Conservation (phyloP, 2,113 vertebrate species). For the Lampris incognitus region DNA sequence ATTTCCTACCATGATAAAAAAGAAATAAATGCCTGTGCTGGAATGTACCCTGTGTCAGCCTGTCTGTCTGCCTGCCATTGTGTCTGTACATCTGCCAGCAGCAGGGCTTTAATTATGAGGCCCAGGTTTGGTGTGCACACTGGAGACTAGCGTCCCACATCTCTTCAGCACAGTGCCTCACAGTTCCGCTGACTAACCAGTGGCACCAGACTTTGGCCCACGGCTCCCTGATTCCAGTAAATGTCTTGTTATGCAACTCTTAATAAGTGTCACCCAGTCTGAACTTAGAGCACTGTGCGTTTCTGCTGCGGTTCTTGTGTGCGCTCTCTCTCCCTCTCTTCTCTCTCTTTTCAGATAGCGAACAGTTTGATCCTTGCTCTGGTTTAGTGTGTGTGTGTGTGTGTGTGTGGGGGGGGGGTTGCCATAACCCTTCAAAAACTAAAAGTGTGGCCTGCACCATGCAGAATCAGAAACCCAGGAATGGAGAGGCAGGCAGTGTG, state of each 20-base stretch:
- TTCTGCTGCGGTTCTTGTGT: slow-evolving; percentile 18
- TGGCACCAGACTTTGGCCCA: slow-evolving; percentile 83
- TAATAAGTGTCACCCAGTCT: slow-evolving; percentile 81
- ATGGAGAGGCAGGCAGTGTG: slow-evolving; percentile 40
- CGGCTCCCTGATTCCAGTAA: slow-evolving; percentile 84
- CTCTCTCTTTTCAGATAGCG: slow-evolving; percentile 29
- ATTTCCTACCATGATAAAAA: slow-evolving; percentile 48
- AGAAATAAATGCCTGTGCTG: slow-evolving; percentile 57
- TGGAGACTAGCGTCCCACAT: slow-evolving; percentile 62
- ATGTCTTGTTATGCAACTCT: slow-evolving; percentile 82
- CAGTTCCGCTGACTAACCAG: slow-evolving; percentile 83
- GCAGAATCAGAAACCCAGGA: slow-evolving; percentile 44
- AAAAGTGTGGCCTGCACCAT: slow-evolving; percentile 49
- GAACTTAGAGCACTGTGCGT: slow-evolving; percentile 62
- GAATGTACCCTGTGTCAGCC: slow-evolving; percentile 68
- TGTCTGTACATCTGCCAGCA: slow-evolving; percentile 75
- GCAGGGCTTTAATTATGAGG: slow-evolving; percentile 80
- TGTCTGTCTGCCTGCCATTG: slow-evolving; percentile 65
- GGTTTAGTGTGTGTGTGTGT: background rate
- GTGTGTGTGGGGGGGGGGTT: background rate
- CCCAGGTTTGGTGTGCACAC: slow-evolving; percentile 68
- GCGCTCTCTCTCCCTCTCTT: slow-evolving; percentile 15
- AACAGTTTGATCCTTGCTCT: slow-evolving; percentile 24
- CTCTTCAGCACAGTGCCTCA: slow-evolving; percentile 72
- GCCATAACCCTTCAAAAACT: slow-evolving; percentile 45